Evolutionary conservation across 2,797 vertebrate species (phyloP), one percentile per base, ranked within the genome.

Genomic region (Enteromius trimaculatus): DNA sequence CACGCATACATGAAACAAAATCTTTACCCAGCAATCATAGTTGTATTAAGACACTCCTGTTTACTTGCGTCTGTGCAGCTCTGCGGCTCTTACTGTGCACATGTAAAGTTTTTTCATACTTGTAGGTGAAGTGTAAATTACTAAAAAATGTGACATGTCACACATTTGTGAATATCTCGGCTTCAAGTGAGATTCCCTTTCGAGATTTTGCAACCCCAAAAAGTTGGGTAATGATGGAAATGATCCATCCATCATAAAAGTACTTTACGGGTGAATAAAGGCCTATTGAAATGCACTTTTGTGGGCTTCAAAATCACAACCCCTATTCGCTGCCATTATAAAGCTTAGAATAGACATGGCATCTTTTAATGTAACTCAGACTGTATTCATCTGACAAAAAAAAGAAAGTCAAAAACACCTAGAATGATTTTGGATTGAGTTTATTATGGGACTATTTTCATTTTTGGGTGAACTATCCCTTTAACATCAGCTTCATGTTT

Each of bases 1-100:
- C 37, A 80, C 71, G n/a, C 14, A 65, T 37, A 42, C 39, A 77
- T 64, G 11, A 49, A 80, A 44, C 31, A 53, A 80, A 19, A 51
- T 21, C 19, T 9, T 65, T 31, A 65, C 6, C 31, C 65, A 53
- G n/a, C 31, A 42, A 42, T 69, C 0, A 10, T 2, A 16, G 17
- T 19, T 6, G n/a, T 6, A 14, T 29, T 31, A n/a, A 68, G 49
- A 69, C 16, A 16, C 49, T 70, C 3, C 65, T 14, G 16, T 44
- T 42, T 19, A 13, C 49, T 53, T 37, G 64, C 29, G 37, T 42
- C 34, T 44, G 6, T 78, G 39, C 42, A 79, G 69, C n/a, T n/a
- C 58, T 42, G 37, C 26, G 14, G 58, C 23, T 31, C 17, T 65
- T 23, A 13, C 29, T 79, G 19, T 53, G 44, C 2, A 26, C 14